Conservation (phyloP, 2,888 invertebrate species). For the Cartodere bifasciata region DNA sequence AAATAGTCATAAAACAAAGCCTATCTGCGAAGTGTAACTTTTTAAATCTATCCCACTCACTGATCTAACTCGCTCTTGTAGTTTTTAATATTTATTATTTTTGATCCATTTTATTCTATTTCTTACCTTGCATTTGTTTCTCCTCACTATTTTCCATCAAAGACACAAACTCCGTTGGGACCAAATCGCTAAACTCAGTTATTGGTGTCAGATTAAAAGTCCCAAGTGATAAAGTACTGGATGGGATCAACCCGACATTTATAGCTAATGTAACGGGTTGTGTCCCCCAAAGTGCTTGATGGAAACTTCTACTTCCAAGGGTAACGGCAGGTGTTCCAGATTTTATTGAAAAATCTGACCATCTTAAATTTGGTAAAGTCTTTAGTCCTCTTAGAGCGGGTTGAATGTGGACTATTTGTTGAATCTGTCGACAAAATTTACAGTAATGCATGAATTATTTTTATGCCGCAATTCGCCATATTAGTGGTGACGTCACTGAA, state of each 20-base stretch:
- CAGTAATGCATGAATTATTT: too few species aligned
- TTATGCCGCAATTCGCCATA: too few species aligned
- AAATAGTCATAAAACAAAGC: too few species aligned
- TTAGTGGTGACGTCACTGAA: too few species aligned
- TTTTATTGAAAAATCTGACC: conserved; percentile 56
- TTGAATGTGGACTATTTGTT: conserved; percentile 57
- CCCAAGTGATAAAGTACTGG: conserved; percentile 38
- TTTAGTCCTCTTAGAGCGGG: conserved; percentile 57
- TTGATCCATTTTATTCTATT: too few species aligned
- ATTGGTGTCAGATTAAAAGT: conserved; percentile 58
- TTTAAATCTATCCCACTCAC: too few species aligned
- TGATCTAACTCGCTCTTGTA: too few species aligned
- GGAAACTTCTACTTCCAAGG: conserved; percentile 60
- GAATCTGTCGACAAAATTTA: too few species aligned
- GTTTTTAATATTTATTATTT: too few species aligned
- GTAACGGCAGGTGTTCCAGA: conserved; percentile 36
- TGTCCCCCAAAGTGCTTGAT: conserved; percentile 63
- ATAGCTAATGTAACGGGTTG: conserved; percentile 56
- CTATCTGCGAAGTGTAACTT: too few species aligned
- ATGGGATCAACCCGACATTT: conserved; percentile 48
- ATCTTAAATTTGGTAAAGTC: conserved; percentile 56
- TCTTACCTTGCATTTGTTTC: conserved; percentile 55
- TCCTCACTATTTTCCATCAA: conserved; percentile 38
- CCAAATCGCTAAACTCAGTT: conserved; percentile 69
- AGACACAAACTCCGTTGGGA: conserved; percentile 54